Percentiles rank a stretch among this genome's conserved stretches.
phyloP scores from a whole-genome alignment of 2,888 invertebrate species.

The Latrodectus hesperus region DNA sequence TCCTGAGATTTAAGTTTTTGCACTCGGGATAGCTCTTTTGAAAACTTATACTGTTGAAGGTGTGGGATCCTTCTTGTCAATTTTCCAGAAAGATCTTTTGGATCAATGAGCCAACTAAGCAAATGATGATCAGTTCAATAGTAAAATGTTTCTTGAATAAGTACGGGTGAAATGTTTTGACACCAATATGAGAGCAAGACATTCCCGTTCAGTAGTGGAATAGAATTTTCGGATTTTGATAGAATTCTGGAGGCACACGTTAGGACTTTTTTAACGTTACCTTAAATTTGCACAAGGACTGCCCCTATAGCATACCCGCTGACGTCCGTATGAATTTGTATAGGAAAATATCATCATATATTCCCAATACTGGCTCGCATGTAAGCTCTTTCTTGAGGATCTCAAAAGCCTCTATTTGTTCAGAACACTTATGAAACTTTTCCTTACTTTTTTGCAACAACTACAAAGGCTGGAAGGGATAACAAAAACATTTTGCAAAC shows the following conservation, averaged over 20 bases:
- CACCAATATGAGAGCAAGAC: slow-evolving; percentile 73
- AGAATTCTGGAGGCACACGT: slow-evolving; percentile 69
- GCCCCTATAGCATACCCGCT: slow-evolving; percentile 70
- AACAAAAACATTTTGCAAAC: no score
- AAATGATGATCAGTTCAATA: slow-evolving; percentile 76
- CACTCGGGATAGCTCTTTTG: slow-evolving; percentile 28
- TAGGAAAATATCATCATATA: no score
- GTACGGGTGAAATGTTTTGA: slow-evolving; percentile 75
- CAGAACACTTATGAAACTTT: no score
- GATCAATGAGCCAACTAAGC: slow-evolving; percentile 75
- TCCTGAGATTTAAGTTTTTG: neutral
- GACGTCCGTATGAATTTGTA: slow-evolving; percentile 71
- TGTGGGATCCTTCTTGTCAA: slow-evolving; percentile 76
- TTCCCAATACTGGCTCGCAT: no score
- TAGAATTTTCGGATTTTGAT: slow-evolving; percentile 74
- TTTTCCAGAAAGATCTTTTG: slow-evolving; percentile 75
- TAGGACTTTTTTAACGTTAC: slow-evolving; percentile 59
- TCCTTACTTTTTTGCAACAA: no score
- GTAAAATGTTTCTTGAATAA: slow-evolving; percentile 74
- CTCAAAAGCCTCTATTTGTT: no score
- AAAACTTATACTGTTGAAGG: slow-evolving; percentile 74
- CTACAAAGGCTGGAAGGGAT: no score
- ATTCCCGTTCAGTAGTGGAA: slow-evolving; percentile 75
- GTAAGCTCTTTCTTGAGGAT: no score
- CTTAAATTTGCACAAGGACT: slow-evolving; percentile 70